A percentile compares a stretch with the other conserved stretches of the same genome.
These are phyloP conservation scores for Echeneis naucrates DNA, from an alignment of 2,797 vertebrate species.

Conservation along the genomic window DNA sequence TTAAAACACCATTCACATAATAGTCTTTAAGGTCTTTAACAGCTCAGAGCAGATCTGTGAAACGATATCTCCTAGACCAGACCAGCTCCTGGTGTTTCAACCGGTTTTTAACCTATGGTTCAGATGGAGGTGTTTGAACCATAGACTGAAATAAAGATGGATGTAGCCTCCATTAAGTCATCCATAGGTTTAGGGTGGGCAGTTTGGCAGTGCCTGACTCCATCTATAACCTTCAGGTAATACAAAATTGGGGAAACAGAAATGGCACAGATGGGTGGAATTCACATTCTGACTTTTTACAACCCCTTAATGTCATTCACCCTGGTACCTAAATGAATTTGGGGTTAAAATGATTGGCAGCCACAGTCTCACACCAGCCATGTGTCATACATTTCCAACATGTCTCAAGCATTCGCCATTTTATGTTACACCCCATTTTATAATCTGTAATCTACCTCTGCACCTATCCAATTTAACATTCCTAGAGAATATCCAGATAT, in stretches of 20 bases:
- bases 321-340: neutral
- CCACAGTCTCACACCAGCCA: neutral
- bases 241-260: too few relatives aligned
- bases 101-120: too few relatives aligned
- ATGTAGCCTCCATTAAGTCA: too few relatives aligned
- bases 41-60: neutral
- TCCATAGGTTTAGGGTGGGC: too few relatives aligned
- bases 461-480: neutral
- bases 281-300: too few relatives aligned
- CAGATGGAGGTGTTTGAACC: too few relatives aligned
- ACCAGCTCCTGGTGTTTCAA: neutral
- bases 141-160: too few relatives aligned
- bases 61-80: neutral
- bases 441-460: neutral
- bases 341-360: neutral
- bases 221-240: too few relatives aligned
- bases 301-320: neutral
- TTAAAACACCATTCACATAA: slow-evolving; percentile 3
- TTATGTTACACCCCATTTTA: neutral
- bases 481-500: neutral
- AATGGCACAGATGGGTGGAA: too few relatives aligned
- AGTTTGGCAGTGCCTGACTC: too few relatives aligned
- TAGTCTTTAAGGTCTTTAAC: neutral
- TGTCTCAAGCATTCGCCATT: neutral
- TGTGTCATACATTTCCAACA: neutral